A percentile compares a stretch with the other conserved stretches of the same genome.
Conservation (phyloP, 2,113 vertebrate genomes). For the Peucedramus taeniatus region DNA sequence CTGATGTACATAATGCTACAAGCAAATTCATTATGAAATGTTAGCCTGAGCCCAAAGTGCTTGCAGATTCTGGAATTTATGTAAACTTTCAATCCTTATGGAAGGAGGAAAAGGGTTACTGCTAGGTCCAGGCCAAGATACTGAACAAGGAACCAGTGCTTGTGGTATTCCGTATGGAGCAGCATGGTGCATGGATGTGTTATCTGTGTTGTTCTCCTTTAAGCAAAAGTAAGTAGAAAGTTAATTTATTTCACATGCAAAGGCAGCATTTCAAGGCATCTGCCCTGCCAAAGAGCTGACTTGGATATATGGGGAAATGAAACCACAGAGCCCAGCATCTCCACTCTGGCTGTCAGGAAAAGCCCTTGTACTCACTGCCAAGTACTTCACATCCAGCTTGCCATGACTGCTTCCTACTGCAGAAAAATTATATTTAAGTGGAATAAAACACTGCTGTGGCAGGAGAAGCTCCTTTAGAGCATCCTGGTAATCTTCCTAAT, state of each 20-base stretch:
- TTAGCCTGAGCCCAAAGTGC: neutral
- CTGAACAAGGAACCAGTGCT: neutral
- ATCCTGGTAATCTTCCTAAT: neutral
- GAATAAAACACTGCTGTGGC: neutral
- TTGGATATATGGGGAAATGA: neutral
- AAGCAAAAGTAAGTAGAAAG: neutral
- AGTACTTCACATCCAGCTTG: neutral
- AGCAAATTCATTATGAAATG: neutral
- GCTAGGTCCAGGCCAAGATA: neutral
- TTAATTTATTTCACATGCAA: neutral
- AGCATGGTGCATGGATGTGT: neutral
- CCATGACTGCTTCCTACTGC: neutral
- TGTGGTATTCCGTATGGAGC: neutral
- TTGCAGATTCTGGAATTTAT: neutral
- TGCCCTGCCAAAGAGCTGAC: neutral
- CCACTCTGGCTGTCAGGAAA: neutral
- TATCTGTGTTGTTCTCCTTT: neutral
- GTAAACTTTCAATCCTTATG: neutral
- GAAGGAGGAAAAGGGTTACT: neutral
- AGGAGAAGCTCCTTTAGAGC: neutral
- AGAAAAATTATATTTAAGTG: neutral
- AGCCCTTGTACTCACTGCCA: constrained; percentile 2
- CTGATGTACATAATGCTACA: neutral
- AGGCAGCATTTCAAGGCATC: constrained; percentile 22
- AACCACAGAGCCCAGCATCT: neutral